Conservation (phyloP, 1,140 invertebrate genomes). For the Meloidogyne exigua region DNA sequence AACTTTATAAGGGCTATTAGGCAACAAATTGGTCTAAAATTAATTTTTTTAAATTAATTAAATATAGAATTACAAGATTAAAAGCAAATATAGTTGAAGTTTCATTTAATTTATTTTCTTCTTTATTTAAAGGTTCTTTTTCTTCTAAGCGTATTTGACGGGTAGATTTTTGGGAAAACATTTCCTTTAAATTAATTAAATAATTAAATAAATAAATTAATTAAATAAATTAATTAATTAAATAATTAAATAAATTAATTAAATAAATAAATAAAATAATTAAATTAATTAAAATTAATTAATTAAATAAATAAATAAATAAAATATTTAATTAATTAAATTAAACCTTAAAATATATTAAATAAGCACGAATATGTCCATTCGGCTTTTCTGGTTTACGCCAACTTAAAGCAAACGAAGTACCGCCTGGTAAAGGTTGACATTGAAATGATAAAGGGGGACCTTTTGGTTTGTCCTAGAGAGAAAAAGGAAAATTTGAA, state of each 20-base stretch:
- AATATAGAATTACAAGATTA: constrained; percentile 47
- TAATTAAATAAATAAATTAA: not conserved
- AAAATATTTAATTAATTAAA: no score
- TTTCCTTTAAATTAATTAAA: not conserved
- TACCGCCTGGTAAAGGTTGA: constrained; percentile 22
- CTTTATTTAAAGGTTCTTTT: not conserved
- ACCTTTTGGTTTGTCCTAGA: constrained; percentile 30
- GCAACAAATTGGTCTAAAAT: constrained; percentile 32
- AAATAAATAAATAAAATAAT: not conserved
- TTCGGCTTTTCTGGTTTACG: constrained; percentile 34
- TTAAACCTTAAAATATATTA: constrained; percentile 46
- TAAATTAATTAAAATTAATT: not conserved
- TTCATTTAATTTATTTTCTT: constrained; percentile 22
- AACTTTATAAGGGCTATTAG: constrained; percentile 51
- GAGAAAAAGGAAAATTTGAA: no score
- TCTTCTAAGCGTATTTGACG: constrained; percentile 6
- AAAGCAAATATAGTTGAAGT: constrained; percentile 43
- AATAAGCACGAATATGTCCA: constrained; percentile 45
- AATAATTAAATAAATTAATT: no score
- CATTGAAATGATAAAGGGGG: constrained; percentile 41
- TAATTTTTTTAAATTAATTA: constrained; percentile 10
- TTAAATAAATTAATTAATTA: no score
- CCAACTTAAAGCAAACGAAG: constrained; percentile 9
- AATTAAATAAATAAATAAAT: not conserved
- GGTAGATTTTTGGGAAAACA: not conserved